Base-by-base conservation (phyloP, 2,888 invertebrate species). In the Cheilosia pagana region DNA sequence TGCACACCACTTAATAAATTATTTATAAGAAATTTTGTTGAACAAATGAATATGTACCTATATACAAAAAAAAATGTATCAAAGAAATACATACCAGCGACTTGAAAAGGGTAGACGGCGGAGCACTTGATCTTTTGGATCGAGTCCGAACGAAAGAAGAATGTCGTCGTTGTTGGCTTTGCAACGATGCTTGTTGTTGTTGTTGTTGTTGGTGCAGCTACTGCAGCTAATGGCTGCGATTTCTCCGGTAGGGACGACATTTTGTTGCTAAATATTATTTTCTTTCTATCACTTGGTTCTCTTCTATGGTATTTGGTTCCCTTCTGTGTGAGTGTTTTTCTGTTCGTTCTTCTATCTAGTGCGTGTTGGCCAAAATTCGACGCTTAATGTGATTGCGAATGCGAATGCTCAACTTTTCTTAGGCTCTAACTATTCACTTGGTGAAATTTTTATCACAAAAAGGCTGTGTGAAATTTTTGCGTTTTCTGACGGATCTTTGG, bases 191-290 rank as follows among this genome's bases (percentile, higher is more conserved):
- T 50, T n/a, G 43, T 21, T 59, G 68, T 21, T 52, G 72, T 57
- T 63, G 70, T 50, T 39, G 78, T 35, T 43, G n/a, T n/a, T n/a
- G n/a, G n/a, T n/a, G 68, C 52, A 16, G 55, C 41, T 5, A 41
- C 14, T 67, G 81, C 75, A 62, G 70, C 62, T 55, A 85, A 35
- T 48, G 53, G 23, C 53, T 79, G 81, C 75, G 85, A 85, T 85
- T 81, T 85, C 70, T 85, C 81, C 71, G 63, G 60, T 50, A 85
- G 60, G 85, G 85, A 85, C 71, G 85, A 85, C 85, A 85, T 85
- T 81, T 81, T 85, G 68, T 75, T 79, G 31, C 19, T n/a, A 57
- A 16, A 68, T 41, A 12, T 52, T 6, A 14, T 53, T 52, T 21
- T 60, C 8, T 53, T 28, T 31, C 21, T 14, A 45, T 39, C n/a